Base-by-base conservation (phyloP, 1,140 invertebrate species). In the Nylanderia fulva region DNA sequence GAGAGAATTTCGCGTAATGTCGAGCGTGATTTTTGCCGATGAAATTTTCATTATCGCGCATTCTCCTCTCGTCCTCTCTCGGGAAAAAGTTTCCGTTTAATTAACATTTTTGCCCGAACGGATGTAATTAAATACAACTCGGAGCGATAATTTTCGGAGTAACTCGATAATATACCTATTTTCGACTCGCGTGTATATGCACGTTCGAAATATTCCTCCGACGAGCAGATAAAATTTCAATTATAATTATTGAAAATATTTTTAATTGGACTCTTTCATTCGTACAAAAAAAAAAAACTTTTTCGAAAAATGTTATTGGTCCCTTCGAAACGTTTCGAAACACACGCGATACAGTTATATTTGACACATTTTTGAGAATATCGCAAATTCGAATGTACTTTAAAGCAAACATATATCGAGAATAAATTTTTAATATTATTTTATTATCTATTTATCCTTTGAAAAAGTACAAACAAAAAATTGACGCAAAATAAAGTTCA, bases 1-100 rank as follows among this genome's bases (percentile, higher is more conserved):
- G 13, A 24, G 45, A 15, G 15, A 21, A 4, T 77, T 66, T 68
- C 45, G 29, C 39, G 61, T 29, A 29, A 45, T 18, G 54, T 45
- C 56, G 9, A 18, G 33, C 29, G 24, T 29, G 56, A 76, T 76
- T 63, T 45, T 63, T 45, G 56, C 11, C 36, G 75, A 9, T 39
- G 29, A 68, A 66, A 79, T 79, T 80, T 80, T 71, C 58, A 80
- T 80, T 71, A 45, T 33, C 3, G 29, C 64, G 48, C 64, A 33
- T 56, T 58, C n/a, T 58, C 11, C 64, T 69, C 24, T 33, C 64
- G n/a, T n/a, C n/a, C n/a, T n/a, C 48, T n/a, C 18, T 48, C 18
- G 64, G 24, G 39, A 71, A 80, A 48, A 45, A 11, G 63, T 69
- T 80, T 71, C 18, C 66, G 36, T 80, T 80, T 80, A 80, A 80